A percentile compares a stretch with the other conserved stretches of the same genome.
Evolutionary conservation across 2,888 invertebrate species (phyloP).

Genomic region (Hypercompe scribonia): DNA sequence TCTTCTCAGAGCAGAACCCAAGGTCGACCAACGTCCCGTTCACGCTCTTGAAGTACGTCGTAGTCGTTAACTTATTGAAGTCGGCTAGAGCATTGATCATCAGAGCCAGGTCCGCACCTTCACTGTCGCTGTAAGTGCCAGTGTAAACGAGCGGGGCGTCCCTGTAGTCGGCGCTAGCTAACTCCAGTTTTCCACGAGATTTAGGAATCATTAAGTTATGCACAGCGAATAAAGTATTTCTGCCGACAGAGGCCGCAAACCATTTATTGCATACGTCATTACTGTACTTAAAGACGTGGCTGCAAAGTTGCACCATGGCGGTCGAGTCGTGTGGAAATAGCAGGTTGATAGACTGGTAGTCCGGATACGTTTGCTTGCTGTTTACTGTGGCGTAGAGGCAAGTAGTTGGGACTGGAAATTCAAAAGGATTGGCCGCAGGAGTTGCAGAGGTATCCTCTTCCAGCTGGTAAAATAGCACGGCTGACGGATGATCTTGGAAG

Average conservation of each 20-base stretch:
- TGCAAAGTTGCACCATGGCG: constrained; percentile 32
- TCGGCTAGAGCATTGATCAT: constrained; percentile 49
- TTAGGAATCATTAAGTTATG: constrained; percentile 20
- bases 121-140: constrained; percentile 18
- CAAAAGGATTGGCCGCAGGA: constrained; percentile 34
- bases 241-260: constrained; percentile 41
- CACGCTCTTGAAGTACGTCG: constrained; percentile 45
- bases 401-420: constrained; percentile 40
- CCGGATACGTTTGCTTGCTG: constrained; percentile 33
- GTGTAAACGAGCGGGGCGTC: constrained; percentile 38
- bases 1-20: constrained; percentile 38
- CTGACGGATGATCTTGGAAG: constrained; percentile 24
- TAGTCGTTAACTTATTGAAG: constrained; percentile 50
- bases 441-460: constrained; percentile 6
- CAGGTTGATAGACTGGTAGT: constrained; percentile 50
- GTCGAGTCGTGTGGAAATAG: constrained; percentile 22
- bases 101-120: constrained; percentile 46
- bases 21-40: constrained; percentile 48
- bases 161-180: constrained; percentile 44
- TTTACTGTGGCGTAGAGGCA: constrained; percentile 45
- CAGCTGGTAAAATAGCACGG: constrained; percentile 20
- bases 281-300: constrained; percentile 82
- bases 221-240: constrained; percentile 11
- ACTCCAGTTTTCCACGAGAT: constrained; percentile 19
- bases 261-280: constrained; percentile 49